Evolutionary conservation across 2,888 invertebrate genomes (phyloP).

Genomic region (Drosophila flavopinicola): DNA sequence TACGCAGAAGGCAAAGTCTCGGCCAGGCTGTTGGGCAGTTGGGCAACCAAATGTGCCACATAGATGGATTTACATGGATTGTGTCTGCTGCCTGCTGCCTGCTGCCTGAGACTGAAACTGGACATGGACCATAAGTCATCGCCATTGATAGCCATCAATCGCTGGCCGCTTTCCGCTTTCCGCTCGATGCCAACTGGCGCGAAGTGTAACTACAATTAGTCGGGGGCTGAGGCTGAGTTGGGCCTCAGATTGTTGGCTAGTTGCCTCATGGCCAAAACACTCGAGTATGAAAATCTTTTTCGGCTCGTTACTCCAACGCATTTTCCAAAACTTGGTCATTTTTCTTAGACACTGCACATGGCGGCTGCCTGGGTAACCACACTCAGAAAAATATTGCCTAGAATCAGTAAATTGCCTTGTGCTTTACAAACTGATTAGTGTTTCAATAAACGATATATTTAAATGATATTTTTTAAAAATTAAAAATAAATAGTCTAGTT

Average conservation of each 20-base stretch:
- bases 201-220: slow-evolving; percentile 78
- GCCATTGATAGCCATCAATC: slow-evolving; percentile 79
- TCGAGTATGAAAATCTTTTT: slow-evolving; percentile 61
- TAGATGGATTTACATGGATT: slow-evolving; percentile 63
- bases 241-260: slow-evolving; percentile 26
- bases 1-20: slow-evolving; percentile 35
- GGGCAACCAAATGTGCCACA: slow-evolving; percentile 59
- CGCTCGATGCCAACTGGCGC: slow-evolving; percentile 59
- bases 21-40: slow-evolving; percentile 9
- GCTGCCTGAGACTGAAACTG: slow-evolving; percentile 28
- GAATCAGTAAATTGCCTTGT: background rate
- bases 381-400: background rate
- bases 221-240: slow-evolving; percentile 45
- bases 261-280: slow-evolving; percentile 46
- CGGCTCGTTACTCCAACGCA: slow-evolving; percentile 79
- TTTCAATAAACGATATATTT: too few species aligned
- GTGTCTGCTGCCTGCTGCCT: slow-evolving; percentile 15
- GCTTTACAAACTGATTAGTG: too few species aligned
- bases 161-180: slow-evolving; percentile 60
- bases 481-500: too few species aligned
- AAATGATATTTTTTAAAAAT: too few species aligned
- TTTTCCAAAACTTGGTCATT: slow-evolving; percentile 68
- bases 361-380: slow-evolving; percentile 62
- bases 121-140: slow-evolving; percentile 69
- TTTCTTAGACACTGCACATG: slow-evolving; percentile 56